These are phyloP conservation scores for Sthenelais limicola DNA, from an alignment of 2,888 invertebrate genomes.

Conservation along the genomic window DNA sequence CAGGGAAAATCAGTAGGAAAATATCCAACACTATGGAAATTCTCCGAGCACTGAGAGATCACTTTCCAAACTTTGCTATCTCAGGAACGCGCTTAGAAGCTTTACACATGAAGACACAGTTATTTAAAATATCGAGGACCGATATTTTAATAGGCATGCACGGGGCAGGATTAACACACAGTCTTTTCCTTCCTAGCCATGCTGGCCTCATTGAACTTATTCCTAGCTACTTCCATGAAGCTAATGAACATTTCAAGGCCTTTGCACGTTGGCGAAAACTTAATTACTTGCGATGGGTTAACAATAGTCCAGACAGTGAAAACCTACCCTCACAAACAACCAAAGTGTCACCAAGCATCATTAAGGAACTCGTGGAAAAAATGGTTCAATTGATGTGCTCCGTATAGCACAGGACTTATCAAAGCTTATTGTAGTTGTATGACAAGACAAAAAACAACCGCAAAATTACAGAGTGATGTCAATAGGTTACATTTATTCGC, in stretches of 20 bases:
- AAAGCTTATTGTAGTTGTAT: too few relatives aligned
- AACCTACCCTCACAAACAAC: constrained; percentile 56
- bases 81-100: constrained; percentile 58
- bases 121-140: constrained; percentile 56
- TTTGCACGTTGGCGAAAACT: constrained; percentile 63
- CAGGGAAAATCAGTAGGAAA: constrained; percentile 60
- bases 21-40: constrained; percentile 64
- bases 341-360: constrained; percentile 55
- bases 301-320: constrained; percentile 54
- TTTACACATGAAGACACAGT: constrained; percentile 58
- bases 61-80: constrained; percentile 52
- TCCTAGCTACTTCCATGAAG: constrained; percentile 52
- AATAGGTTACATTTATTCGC: too few relatives aligned
- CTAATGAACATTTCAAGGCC: constrained; percentile 50
- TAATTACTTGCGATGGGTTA: constrained; percentile 61
- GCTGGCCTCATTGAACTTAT: constrained; percentile 62
- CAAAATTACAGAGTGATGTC: too few relatives aligned
- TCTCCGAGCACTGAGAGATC: constrained; percentile 48
- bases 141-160: constrained; percentile 69
- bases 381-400: constrained; percentile 4
- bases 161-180: constrained; percentile 65
- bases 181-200: constrained; percentile 61
- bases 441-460: too few relatives aligned
- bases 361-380: constrained; percentile 39
- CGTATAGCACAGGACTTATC: neutral